Evolutionary conservation across 2,113 vertebrate genomes (phyloP).

Genomic region (Brienomyrus brachyistius): DNA sequence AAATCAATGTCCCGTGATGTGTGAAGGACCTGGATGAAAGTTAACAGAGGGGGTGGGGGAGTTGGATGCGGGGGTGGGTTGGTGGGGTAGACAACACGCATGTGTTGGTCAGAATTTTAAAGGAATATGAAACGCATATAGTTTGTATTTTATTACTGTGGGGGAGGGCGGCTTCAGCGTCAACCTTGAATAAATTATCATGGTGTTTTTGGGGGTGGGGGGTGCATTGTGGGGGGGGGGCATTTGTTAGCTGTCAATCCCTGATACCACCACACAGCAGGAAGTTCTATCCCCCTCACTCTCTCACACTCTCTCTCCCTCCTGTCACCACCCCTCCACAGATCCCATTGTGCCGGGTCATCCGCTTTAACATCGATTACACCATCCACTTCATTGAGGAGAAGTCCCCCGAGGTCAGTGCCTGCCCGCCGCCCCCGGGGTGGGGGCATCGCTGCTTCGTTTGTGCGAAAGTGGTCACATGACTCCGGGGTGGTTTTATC

Average conservation of each 20-base stretch:
- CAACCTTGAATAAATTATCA: too few species aligned
- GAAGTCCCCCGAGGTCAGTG: slow-evolving; percentile 94
- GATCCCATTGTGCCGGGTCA: slow-evolving; percentile 97
- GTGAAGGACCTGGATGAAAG: neutral
- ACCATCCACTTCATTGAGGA: slow-evolving; percentile 99
- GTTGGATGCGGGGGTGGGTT: slow-evolving; percentile 30
- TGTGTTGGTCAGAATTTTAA: slow-evolving; percentile 39
- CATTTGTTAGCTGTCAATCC: slow-evolving; percentile 15
- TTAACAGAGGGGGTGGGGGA: neutral
- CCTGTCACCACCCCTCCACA: slow-evolving; percentile 41
- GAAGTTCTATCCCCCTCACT: too few species aligned
- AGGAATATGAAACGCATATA: slow-evolving; percentile 38
- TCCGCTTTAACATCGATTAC: slow-evolving; percentile 99
- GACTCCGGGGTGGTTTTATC: neutral
- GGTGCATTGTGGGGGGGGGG: slow-evolving; percentile 2
- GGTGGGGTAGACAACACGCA: neutral
- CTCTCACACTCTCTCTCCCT: neutral
- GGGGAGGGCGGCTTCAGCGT: too few species aligned
- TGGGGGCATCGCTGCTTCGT: neutral
- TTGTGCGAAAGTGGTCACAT: neutral
- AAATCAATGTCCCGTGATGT: slow-evolving; percentile 27
- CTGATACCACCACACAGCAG: too few species aligned
- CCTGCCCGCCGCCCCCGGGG: slow-evolving; percentile 9
- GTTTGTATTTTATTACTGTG: too few species aligned
- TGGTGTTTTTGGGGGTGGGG: too few species aligned